Evolutionary conservation across 2,888 invertebrate genomes (phyloP), one percentile per base, ranked within the genome.

Genomic region (Scelioninae gen. 1): DNA sequence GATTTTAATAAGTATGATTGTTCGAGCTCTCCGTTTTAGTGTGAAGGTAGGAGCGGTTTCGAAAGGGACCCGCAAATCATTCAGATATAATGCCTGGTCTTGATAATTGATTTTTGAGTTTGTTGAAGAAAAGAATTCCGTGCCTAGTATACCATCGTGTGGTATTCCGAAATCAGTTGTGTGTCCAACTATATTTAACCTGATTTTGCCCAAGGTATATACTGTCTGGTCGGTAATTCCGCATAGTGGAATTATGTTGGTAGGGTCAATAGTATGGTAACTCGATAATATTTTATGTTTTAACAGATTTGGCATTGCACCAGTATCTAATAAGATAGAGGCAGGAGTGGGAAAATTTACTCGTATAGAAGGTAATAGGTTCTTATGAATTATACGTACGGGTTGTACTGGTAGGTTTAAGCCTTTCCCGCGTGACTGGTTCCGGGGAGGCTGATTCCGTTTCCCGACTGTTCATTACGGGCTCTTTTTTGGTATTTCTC

Each of bases 251-350:
- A 74, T 7, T 11, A 55, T 45, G 3, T 29, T 15, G 1, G 0
- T 23, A 3, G 29, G 32, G 10, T 74, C 56, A 7, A 74, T 29
- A 2, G 45, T 6, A 11, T 23, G 23, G 23, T 23, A 4, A 23
- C 4, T 23, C 4, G 23, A 23, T 23, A 23, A 23, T 23, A 32
- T 8, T 56, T 55, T 43, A 13, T n/a, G n/a, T 47, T 74, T 74
- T 4, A 74, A 7, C 31, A 75, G 7, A 40, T 75, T 75, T 5
- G 75, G 75, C 2, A n/a, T 38, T 5, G 75, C 75, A 7, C 75
- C 66, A 9, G 66, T 58, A 31, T 75, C 75, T 7, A 75, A 32
- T 40, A 75, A n/a, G 13, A 75, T 16, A 0, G 32, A 13, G 10
- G 47, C 45, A 0, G 65, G 58, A 0, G 8, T 32, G 13, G 38